Base-by-base conservation (phyloP, 2,797 vertebrate species). In the Pantherophis alleghaniensis region DNA sequence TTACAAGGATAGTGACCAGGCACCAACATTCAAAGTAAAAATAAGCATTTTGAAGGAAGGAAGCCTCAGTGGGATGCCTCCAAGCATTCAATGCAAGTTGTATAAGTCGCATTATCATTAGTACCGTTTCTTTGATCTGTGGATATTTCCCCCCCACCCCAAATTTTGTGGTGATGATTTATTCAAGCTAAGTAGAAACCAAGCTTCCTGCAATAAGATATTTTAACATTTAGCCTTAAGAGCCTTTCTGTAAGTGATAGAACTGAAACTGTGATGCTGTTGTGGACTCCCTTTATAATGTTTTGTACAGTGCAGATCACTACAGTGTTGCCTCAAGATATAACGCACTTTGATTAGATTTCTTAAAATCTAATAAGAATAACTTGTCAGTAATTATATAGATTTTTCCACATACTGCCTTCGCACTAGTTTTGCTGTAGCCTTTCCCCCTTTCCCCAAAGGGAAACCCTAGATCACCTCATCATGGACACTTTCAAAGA, bases 151-250 rank as follows among this genome's bases (percentile, higher is more conserved):
- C 24, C 13, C 13, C 24, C 95, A 87, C 7, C 51, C 51, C 51
- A 53, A 51, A 53, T 92, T 11, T 93, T 95, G 94, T 95, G 93
- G 93, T 88, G 93, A 94, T 66, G 90, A 94, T 95, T 93, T 92
- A 95, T 95, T 95, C 86, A 93, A 94, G 66, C 96, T 93, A 91
- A 94, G 91, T 96, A 92, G 94, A 94, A 95, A 95, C 59, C 93
- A 94, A 95, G 94, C 96, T 97, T 96, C 97, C 94, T 96, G 97
- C 97, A 98, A 98, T 98, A 97, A 97, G 95, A 93, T 94, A 95
- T 93, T 90, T 94, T 95, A 96, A 96, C 92, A 94, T 97, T 97
- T 97, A 96, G 97, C 98, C 98, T 98, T 98, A 98, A 98, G 97
- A 97, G 96, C 96, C 95, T 92, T 94, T 96, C 90, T 94, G 63